Conservation (phyloP, 2,113 vertebrate species). For the Myrmophylax atrothorax region DNA sequence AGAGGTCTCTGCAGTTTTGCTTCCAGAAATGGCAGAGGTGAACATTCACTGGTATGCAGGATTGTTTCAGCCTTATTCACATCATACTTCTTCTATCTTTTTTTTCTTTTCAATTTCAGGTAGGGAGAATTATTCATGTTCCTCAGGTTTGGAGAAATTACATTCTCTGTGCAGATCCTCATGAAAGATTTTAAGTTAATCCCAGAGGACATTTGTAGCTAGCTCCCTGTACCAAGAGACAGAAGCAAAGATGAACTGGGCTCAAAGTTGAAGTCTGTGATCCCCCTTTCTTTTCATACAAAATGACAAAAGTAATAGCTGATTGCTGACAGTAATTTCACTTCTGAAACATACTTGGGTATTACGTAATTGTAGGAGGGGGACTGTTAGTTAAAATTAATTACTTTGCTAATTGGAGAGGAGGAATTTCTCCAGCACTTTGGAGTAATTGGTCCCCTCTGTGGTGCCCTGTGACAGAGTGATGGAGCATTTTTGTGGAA, state of each 20-base stretch:
- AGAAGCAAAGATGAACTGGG: not conserved
- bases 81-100: not conserved
- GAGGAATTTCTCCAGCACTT: not conserved
- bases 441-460: not conserved
- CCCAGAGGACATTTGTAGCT: not conserved
- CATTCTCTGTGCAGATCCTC: not conserved
- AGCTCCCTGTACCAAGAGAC: not conserved
- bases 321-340: not conserved
- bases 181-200: not conserved
- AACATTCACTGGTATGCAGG: not conserved
- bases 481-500: not conserved
- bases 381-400: not conserved
- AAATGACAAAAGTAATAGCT: not conserved
- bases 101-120: not conserved
- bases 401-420: not conserved
- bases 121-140: not conserved
- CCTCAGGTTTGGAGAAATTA: not conserved
- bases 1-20: not conserved
- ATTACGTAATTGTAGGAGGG: not conserved
- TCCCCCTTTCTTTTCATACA: not conserved
- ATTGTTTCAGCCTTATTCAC: not conserved
- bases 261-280: not conserved
- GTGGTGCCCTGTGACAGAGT: rapidly evolving
- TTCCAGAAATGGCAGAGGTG: not conserved
- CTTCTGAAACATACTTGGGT: not conserved